A percentile compares a stretch with the other conserved stretches of the same genome.
Conservation (phyloP, 1,140 invertebrate genomes). For the Ceratina australensis region DNA sequence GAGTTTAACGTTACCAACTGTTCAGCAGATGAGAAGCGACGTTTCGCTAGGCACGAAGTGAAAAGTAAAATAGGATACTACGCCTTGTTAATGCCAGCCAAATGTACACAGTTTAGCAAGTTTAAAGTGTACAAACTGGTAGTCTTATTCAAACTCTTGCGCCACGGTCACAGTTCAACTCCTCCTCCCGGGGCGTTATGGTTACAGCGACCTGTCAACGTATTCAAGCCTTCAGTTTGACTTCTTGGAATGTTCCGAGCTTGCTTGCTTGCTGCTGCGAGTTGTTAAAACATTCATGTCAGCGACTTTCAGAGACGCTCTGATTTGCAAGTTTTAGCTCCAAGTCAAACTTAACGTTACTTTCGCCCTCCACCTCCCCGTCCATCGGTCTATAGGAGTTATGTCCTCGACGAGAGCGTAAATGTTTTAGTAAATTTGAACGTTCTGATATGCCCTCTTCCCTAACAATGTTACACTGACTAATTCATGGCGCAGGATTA, state of each 20-base stretch:
- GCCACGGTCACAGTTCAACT: conserved; percentile 10
- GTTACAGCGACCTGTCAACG: conserved; percentile 16
- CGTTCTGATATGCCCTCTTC: not conserved
- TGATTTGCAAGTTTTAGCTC: conserved; percentile 22
- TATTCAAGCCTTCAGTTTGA: conserved; percentile 18
- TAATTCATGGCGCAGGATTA: too few relatives aligned
- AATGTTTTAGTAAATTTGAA: conserved; percentile 12
- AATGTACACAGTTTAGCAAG: conserved; percentile 24
- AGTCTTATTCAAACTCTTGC: conserved; percentile 22
- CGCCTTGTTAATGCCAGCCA: not conserved
- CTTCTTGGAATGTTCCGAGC: conserved; percentile 14
- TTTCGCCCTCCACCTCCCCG: not conserved
- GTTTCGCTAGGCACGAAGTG: not conserved
- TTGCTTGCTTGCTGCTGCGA: not conserved
- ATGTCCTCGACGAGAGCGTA: not conserved
- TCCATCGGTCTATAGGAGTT: not conserved
- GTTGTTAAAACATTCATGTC: conserved; percentile 26
- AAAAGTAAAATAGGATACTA: conserved; percentile 13
- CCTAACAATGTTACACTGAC: too few relatives aligned
- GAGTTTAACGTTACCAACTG: not conserved
- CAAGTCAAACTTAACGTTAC: conserved; percentile 27
- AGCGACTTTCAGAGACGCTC: conserved; percentile 13
- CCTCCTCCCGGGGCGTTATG: not conserved
- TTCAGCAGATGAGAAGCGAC: not conserved
- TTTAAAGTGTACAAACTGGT: conserved; percentile 16